A percentile compares a stretch with the other conserved stretches of the same genome.
phyloP scores from a whole-genome alignment of 2,888 invertebrate genomes.

The Sinohyriopsis cumingii region DNA sequence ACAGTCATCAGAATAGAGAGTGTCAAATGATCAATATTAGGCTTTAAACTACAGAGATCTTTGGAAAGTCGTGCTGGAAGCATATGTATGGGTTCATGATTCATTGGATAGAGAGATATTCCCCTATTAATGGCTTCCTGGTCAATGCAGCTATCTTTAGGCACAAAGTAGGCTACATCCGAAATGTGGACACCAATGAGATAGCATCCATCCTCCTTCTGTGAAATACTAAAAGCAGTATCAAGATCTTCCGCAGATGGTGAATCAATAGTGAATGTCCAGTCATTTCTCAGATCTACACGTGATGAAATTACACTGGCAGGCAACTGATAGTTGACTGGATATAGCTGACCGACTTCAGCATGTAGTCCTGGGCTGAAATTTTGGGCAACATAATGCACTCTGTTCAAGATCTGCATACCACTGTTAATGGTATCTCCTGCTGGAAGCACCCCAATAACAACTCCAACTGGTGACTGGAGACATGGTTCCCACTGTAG shows the following conservation, averaged over 20 bases:
- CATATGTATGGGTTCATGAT: conserved; percentile 48
- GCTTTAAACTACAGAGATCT: conserved; percentile 53
- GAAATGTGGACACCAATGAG: conserved; percentile 61
- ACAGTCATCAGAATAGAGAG: conserved; percentile 59
- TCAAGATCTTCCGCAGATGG: conserved; percentile 35
- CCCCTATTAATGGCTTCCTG: conserved; percentile 46
- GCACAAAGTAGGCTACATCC: conserved; percentile 59
- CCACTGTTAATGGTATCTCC: conserved; percentile 43
- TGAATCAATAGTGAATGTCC: conserved; percentile 55
- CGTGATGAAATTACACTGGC: conserved; percentile 34
- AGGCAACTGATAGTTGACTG: conserved; percentile 37
- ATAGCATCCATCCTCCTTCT: conserved; percentile 46
- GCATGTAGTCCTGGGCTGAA: conserved; percentile 34
- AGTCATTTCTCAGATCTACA: conserved; percentile 41
- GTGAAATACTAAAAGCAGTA: conserved; percentile 57
- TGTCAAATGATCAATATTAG: conserved; percentile 48
- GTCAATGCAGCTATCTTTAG: conserved; percentile 53
- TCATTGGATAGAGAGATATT: conserved; percentile 47
- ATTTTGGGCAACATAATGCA: conserved; percentile 50
- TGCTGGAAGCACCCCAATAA: conserved; percentile 57
- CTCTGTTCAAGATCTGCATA: conserved; percentile 55
- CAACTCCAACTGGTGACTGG: conserved; percentile 60
- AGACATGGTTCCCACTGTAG: conserved; percentile 59
- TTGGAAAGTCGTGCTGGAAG: conserved; percentile 49
- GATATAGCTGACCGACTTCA: conserved; percentile 45